Percentiles rank a stretch among this genome's conserved stretches.
Evolutionary conservation across 2,113 vertebrate genomes (phyloP).

Genomic region (Gobiocypris rarus): DNA sequence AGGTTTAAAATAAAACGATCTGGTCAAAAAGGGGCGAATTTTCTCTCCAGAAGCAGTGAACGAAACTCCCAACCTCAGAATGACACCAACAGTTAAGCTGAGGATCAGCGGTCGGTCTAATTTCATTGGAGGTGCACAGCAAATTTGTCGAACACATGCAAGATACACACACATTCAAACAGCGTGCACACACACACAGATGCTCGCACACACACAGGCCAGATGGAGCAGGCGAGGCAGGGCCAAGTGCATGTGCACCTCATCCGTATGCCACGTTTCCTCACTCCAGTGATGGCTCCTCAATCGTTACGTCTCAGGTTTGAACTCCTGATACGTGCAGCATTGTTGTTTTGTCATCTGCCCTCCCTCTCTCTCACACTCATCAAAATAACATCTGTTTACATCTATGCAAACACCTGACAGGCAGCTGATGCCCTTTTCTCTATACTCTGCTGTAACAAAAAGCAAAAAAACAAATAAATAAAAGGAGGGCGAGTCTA

Average conservation of each 20-base stretch:
- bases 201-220: constrained; percentile 54
- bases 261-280: constrained; percentile 50
- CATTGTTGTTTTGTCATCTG: constrained; percentile 62
- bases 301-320: constrained; percentile 72
- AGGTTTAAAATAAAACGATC: not conserved
- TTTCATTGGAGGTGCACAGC: constrained; percentile 38
- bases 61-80: not conserved
- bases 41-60: not conserved
- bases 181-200: constrained; percentile 46
- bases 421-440: constrained; percentile 72
- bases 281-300: constrained; percentile 68
- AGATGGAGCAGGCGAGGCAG: constrained; percentile 69
- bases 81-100: not conserved
- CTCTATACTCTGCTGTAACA: constrained; percentile 21
- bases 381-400: constrained; percentile 83
- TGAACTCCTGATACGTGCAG: constrained; percentile 51
- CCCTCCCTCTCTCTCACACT: constrained; percentile 49
- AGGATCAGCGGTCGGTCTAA: constrained; percentile 38
- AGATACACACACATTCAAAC: constrained; percentile 37
- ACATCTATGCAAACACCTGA: constrained; percentile 75
- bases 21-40: not conserved
- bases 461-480: constrained; percentile 43
- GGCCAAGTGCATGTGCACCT: constrained; percentile 47
- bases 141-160: constrained; percentile 40
- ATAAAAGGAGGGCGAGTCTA: constrained; percentile 30